These are phyloP conservation scores for Macrosteles quadrilineatus DNA, from an alignment of 1,140 invertebrate genomes.

Conservation along the genomic window DNA sequence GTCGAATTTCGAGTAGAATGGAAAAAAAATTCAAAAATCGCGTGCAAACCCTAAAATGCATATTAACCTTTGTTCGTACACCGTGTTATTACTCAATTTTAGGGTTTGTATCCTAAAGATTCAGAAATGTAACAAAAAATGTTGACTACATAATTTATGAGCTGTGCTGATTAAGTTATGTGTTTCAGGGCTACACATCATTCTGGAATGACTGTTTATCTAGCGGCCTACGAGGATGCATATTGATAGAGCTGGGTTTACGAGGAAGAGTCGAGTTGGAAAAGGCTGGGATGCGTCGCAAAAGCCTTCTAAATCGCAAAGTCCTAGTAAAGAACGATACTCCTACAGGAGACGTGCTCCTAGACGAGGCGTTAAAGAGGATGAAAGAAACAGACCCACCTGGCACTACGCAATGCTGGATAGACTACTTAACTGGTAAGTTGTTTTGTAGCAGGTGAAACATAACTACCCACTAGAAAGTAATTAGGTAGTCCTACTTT, in stretches of 20 bases:
- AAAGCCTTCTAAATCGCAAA: conserved; percentile 84
- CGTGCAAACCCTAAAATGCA: too few species aligned
- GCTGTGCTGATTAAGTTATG: too few species aligned
- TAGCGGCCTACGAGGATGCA: conserved; percentile 96
- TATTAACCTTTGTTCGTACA: too few species aligned
- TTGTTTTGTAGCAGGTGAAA: too few species aligned
- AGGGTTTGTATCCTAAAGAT: too few species aligned
- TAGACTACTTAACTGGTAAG: conserved; percentile 98
- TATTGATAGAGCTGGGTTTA: conserved; percentile 95
- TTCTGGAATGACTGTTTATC: conserved; percentile 99
- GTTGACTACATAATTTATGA: too few species aligned
- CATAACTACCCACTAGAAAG: too few species aligned
- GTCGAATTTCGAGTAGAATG: too few species aligned
- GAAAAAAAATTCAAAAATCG: too few species aligned
- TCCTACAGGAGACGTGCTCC: conserved; percentile 94
- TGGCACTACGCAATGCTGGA: conserved; percentile 98
- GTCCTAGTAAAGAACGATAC: conserved; percentile 80
- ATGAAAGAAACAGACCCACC: conserved; percentile 96
- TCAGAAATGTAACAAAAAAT: too few species aligned
- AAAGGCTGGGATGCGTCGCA: conserved; percentile 92
- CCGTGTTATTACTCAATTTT: too few species aligned
- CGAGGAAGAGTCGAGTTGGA: conserved; percentile 95
- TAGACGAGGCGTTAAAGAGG: conserved; percentile 98
- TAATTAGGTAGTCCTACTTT: too few species aligned
- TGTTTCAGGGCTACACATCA: conserved; percentile 94